Evolutionary conservation across 2,888 invertebrate species (phyloP).

Genomic region (Nipponacmea schrenckii): DNA sequence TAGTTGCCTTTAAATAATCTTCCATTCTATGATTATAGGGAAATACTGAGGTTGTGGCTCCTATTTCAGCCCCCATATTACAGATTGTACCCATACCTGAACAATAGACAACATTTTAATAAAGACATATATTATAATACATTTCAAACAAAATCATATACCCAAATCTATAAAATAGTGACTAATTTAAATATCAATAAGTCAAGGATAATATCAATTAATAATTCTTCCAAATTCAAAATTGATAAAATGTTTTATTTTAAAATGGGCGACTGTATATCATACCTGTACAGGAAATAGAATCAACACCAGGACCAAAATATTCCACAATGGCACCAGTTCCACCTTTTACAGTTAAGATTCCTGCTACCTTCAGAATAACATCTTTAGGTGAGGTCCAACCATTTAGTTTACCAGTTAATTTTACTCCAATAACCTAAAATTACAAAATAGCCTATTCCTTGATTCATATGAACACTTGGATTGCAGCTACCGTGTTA

Average conservation of each 20-base stretch:
- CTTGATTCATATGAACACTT: too few species aligned
- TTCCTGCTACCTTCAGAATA: conserved; percentile 93
- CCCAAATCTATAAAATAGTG: too few species aligned
- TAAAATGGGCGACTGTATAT: too few species aligned
- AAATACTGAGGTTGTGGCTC: conserved; percentile 97
- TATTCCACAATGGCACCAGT: conserved; percentile 99
- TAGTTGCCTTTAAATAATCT: conserved; percentile 90
- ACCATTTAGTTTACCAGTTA: conserved; percentile 92
- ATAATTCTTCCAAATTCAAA: too few species aligned
- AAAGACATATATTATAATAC: too few species aligned
- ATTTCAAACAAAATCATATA: too few species aligned
- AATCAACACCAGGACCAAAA: conserved; percentile 95
- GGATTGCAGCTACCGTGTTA: neutral
- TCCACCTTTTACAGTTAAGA: conserved; percentile 98
- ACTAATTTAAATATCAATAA: too few species aligned
- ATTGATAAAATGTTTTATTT: too few species aligned
- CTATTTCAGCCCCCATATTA: conserved; percentile 99
- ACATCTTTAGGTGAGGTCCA: conserved; percentile 99
- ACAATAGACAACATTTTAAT: too few species aligned
- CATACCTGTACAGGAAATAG: conserved; percentile 95
- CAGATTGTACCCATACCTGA: conserved; percentile 96
- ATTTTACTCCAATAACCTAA: conserved; percentile 90
- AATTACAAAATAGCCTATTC: conserved; percentile 5
- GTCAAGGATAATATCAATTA: too few species aligned
- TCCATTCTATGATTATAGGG: conserved; percentile 96